These are phyloP conservation scores for Melanotaenia duboulayi DNA, from an alignment of 2,113 vertebrate genomes.

Conservation along the genomic window DNA sequence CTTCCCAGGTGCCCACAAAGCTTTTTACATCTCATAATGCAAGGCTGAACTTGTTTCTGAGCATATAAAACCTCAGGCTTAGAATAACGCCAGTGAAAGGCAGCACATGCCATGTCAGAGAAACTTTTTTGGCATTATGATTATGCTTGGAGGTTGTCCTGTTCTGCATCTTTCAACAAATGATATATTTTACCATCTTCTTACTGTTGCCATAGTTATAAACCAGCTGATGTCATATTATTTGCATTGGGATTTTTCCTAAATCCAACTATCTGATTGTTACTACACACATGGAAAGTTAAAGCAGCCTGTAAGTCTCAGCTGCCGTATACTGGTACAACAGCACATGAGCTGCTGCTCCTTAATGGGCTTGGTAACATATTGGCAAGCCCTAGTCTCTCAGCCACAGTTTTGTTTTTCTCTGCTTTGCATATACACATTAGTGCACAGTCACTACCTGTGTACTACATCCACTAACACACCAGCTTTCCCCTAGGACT, in stretches of 20 bases:
- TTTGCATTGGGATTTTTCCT: constrained; percentile 55
- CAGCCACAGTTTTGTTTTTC: background rate
- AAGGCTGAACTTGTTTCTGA: constrained; percentile 65
- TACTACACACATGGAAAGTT: constrained; percentile 12
- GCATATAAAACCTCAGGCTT: constrained; percentile 64
- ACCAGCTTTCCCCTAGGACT: constrained; percentile 34
- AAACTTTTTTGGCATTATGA: constrained; percentile 50
- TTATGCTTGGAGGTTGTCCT: constrained; percentile 54
- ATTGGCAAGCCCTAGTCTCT: background rate
- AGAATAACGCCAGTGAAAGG: constrained; percentile 69
- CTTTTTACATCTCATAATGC: constrained; percentile 72
- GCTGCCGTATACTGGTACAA: constrained; percentile 3
- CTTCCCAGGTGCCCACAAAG: constrained; percentile 31
- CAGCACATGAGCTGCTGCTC: constrained; percentile 25
- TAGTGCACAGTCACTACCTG: constrained; percentile 1
- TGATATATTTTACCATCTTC: constrained; percentile 33
- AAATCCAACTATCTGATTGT: constrained; percentile 59
- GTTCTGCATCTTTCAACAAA: constrained; percentile 34
- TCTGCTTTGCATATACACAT: constrained; percentile 2
- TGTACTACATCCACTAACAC: constrained; percentile 24
- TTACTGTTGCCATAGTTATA: constrained; percentile 41
- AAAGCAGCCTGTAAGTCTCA: constrained; percentile 31
- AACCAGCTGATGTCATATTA: constrained; percentile 35
- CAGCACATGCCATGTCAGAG: constrained; percentile 50
- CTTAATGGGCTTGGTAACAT: constrained; percentile 19